Evolutionary conservation across 2,888 invertebrate species (phyloP).

Genomic region (Proisotoma minuta): DNA sequence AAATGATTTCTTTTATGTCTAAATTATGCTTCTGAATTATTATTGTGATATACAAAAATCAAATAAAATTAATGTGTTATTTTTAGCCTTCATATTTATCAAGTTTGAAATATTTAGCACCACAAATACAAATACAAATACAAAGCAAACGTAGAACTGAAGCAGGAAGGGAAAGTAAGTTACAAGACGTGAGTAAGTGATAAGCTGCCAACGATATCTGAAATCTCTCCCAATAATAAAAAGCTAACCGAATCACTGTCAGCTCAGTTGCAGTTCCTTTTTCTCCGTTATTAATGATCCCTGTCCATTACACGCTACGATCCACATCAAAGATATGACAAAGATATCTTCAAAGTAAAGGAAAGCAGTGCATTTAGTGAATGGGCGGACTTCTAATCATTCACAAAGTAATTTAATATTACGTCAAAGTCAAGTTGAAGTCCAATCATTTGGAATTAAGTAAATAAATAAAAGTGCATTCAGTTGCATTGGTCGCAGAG

Average conservation of each 20-base stretch:
- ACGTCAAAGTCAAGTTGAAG: no score
- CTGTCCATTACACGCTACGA: background rate
- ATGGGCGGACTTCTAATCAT: no score
- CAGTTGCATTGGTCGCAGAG: no score
- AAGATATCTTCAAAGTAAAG: background rate
- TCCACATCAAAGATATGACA: constrained; percentile 5
- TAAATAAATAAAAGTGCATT: no score
- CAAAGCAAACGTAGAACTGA: no score
- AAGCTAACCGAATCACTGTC: constrained; percentile 11
- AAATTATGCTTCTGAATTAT: background rate
- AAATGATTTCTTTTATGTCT: constrained; percentile 9
- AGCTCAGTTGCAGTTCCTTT: background rate
- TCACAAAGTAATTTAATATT: constrained; percentile 6
- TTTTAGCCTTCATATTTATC: background rate
- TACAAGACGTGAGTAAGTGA: background rate
- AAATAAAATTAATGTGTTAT: background rate
- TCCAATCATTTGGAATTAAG: no score
- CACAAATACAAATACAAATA: no score
- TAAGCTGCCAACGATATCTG: background rate
- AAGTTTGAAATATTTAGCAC: no score
- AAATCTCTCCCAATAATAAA: constrained; percentile 6
- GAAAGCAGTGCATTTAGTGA: no score
- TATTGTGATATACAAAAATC: background rate
- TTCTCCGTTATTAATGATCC: constrained; percentile 9
- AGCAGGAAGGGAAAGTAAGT: no score